A percentile compares a stretch with the other conserved stretches of the same genome.
Conservation (phyloP, 1,140 invertebrate genomes). For the Brachionus rubens region DNA sequence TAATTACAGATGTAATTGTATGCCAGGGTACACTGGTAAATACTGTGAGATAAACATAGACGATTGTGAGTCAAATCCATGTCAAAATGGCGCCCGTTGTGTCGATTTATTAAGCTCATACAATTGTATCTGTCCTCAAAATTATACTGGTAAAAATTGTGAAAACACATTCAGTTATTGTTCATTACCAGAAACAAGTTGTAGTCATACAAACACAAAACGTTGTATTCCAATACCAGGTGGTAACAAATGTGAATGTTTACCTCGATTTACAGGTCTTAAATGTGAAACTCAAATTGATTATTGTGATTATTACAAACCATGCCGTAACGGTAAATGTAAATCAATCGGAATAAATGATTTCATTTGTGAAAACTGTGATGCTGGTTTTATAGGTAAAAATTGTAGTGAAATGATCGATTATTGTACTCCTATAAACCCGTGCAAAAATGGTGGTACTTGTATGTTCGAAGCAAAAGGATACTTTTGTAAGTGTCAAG, state of each 20-base stretch:
- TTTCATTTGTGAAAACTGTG: conserved; percentile 43
- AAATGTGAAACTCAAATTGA: conserved; percentile 46
- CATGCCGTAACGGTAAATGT: conserved; percentile 43
- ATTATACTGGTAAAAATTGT: conserved; percentile 50
- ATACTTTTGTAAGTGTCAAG: conserved; percentile 77
- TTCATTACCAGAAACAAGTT: background rate
- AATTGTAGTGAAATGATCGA: conserved; percentile 37
- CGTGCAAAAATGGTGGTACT: conserved; percentile 45
- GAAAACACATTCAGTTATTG: conserved; percentile 46
- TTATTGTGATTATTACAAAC: conserved; percentile 10
- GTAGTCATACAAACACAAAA: background rate
- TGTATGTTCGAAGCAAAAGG: conserved; percentile 59
- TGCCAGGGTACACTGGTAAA: conserved; percentile 45
- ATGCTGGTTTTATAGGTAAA: conserved; percentile 33
- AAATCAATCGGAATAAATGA: background rate
- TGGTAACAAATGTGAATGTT: conserved; percentile 39
- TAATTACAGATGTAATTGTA: conserved; percentile 48
- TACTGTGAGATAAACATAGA: conserved; percentile 37
- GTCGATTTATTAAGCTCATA: conserved; percentile 46
- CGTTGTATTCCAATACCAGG: conserved; percentile 29
- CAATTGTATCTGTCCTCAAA: conserved; percentile 50
- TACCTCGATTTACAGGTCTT: conserved; percentile 14
- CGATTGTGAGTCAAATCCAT: conserved; percentile 16
- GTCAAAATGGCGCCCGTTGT: conserved; percentile 41
- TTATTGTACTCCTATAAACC: conserved; percentile 35